Percentiles rank a stretch among this genome's conserved stretches.
These are phyloP conservation scores for Parapsyche elsis DNA, from an alignment of 1,140 invertebrate genomes.

Conservation along the genomic window DNA sequence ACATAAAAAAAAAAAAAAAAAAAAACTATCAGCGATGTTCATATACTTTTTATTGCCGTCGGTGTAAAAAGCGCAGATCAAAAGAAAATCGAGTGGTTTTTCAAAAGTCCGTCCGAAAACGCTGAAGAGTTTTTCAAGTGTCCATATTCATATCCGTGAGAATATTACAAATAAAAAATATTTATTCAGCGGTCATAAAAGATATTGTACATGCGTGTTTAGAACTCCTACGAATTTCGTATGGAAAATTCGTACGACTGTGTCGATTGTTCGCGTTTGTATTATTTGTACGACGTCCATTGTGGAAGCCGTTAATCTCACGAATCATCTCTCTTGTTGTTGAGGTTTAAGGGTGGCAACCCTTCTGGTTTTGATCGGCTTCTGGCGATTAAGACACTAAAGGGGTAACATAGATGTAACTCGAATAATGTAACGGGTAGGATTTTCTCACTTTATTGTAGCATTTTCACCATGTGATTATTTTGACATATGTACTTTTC, in stretches of 20 bases:
- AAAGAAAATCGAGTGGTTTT: constrained; percentile 19
- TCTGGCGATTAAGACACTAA: constrained; percentile 36
- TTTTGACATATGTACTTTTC: too few relatives aligned
- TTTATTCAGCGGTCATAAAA: too few relatives aligned
- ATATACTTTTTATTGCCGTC: not conserved
- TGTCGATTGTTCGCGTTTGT: not conserved
- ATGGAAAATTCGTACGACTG: constrained; percentile 11
- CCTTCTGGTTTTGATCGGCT: constrained; percentile 19
- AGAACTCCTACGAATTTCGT: not conserved
- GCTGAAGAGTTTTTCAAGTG: not conserved
- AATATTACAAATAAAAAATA: not conserved
- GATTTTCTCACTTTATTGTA: too few relatives aligned
- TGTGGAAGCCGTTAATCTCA: constrained; percentile 33
- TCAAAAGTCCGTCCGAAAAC: not conserved
- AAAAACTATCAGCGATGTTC: not conserved
- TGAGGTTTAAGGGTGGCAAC: constrained; percentile 16
- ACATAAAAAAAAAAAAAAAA: not conserved
- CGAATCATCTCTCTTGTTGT: constrained; percentile 35
- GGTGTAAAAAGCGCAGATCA: not conserved
- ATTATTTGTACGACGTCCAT: constrained; percentile 14
- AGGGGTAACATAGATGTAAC: not conserved
- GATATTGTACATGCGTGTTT: not conserved
- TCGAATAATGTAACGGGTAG: too few relatives aligned
- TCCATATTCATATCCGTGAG: constrained; percentile 8
- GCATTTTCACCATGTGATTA: too few relatives aligned